Base-by-base conservation (phyloP, 1,140 invertebrate genomes). In the Cylas formicarius region DNA sequence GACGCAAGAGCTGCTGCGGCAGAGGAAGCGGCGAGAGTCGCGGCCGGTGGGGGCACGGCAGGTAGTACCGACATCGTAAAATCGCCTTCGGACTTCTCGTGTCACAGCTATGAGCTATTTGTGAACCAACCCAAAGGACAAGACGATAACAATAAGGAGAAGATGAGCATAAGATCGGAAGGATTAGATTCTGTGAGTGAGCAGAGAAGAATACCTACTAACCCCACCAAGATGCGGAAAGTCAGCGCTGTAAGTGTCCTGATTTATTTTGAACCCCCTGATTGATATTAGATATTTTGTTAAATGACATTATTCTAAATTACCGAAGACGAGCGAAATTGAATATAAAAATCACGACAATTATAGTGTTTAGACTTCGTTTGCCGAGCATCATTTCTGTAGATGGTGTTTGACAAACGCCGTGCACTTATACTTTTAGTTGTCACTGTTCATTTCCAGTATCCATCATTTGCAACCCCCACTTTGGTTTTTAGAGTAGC, bases 91-190 rank as follows among this genome's bases (percentile, higher is more conserved):
- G 83, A 84, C 60, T 89, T 84, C 63, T 92, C 89, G 10, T 87
- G 84, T 63, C 81, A 85, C 56, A 90, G 88, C 67, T 91, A 91
- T 69, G 89, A 92, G 67, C 70, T 90, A 33, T 91, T 89, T 69
- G 84, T 88, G 35, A 84, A 82, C 45, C 84, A 88, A 62, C 86
- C 88, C 55, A 86, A 85, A 55, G 82, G 82, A 52, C 83, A 84
- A 64, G 80, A 82, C 55, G 85, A 90, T 62, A 88, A 90, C 72
- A 81, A 81, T 57, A 85, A 87, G 63, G 89, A 93, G 67, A 84
- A 85, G 66, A 88, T 90, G 78, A 90, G 86, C 68, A 82, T 91
- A 40, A 77, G 85, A 62, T 91, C 87, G 62, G 85, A 86, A 56
- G 77, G 76, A 63, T 77, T 83, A 57, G 86, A 90, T 67, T 89